Evolutionary conservation across 2,888 invertebrate genomes (phyloP).

Genomic region (Rhagophthalmus giganteus): DNA sequence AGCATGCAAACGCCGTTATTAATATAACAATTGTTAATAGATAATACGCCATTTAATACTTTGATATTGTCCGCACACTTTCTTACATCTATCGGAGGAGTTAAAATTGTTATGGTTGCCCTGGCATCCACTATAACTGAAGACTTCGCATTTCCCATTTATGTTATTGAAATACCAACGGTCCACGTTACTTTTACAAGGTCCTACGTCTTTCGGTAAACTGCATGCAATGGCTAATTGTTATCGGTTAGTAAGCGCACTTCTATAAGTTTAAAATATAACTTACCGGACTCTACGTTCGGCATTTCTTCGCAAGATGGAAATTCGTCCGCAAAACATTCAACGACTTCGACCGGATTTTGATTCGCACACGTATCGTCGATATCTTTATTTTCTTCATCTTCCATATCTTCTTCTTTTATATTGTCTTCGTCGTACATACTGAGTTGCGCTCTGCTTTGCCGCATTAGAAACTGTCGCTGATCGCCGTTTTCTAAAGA

Average conservation of each 20-base stretch:
- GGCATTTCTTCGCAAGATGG: constrained; percentile 44
- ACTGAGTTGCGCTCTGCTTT: constrained; percentile 17
- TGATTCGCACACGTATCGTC: constrained; percentile 55
- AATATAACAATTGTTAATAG: background rate
- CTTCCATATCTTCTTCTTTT: constrained; percentile 43
- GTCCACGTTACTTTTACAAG: constrained; percentile 75
- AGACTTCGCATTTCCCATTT: constrained; percentile 74
- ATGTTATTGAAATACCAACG: constrained; percentile 84
- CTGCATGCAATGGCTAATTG: constrained; percentile 55
- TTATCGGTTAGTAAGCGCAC: constrained; percentile 13
- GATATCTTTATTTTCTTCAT: constrained; percentile 48
- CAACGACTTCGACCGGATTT: constrained; percentile 58
- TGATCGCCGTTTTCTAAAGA: constrained; percentile 32
- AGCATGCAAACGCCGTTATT: constrained; percentile 30
- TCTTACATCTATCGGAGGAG: constrained; percentile 69
- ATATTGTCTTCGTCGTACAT: constrained; percentile 10
- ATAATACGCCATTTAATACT: constrained; percentile 46
- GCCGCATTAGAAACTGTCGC: constrained; percentile 16
- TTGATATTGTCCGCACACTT: constrained; percentile 62
- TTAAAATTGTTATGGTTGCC: constrained; percentile 88
- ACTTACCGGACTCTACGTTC: constrained; percentile 34
- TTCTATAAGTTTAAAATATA: constrained; percentile 8
- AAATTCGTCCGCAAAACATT: constrained; percentile 51
- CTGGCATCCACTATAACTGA: constrained; percentile 87
- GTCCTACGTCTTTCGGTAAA: constrained; percentile 69